Base-by-base conservation (phyloP, 2,797 vertebrate genomes). In the Tinamus major region DNA sequence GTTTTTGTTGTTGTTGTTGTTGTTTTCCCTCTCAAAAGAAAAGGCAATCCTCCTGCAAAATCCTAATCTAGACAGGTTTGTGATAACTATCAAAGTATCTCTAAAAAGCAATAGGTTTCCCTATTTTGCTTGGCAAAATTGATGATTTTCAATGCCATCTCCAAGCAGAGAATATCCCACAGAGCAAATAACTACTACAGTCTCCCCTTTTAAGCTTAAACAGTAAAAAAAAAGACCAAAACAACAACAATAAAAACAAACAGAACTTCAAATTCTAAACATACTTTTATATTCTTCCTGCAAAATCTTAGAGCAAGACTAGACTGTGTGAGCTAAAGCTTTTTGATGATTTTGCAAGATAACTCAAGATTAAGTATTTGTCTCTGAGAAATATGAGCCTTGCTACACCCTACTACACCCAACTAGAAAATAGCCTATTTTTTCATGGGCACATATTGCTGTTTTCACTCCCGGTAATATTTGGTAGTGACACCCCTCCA, bases 281-380 rank as follows among this genome's bases (percentile, higher is more conserved):
- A 21, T 70, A 67, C 8, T 13, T 63, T 16, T 15, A 24, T 46
- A 48, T 80, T 68, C 39, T 24, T 19, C 35, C 77, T 62, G 41
- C 10, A 90, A 15, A 11, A 69, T 24, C 18, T 82, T 72, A 39
- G 42, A 89, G 69, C 2, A 51, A 61, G 12, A 68, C 29, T 48
- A 39, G 26, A 12, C 55, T 51, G 4, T 21, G 3, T 15, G 41
- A 29, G 9, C 46, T 48, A 63, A 89, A 91, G 35, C 15, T 67
- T 81, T 86, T 61, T 67, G 33, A 59, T 48, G 63, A 64, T 3
- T 10, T 10, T 13, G 4, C 29, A 69, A 41, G 8, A 2, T 39
- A 81, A 67, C 35, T 65, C 1, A 0, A 0, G 9, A 19, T 39
- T 39, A 83, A 55, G 51, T 10, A 31, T 4, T 37, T 42, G 23